Evolutionary conservation across 2,888 invertebrate genomes (phyloP), one percentile per base, ranked within the genome.

Genomic region (Tachina grossa): DNA sequence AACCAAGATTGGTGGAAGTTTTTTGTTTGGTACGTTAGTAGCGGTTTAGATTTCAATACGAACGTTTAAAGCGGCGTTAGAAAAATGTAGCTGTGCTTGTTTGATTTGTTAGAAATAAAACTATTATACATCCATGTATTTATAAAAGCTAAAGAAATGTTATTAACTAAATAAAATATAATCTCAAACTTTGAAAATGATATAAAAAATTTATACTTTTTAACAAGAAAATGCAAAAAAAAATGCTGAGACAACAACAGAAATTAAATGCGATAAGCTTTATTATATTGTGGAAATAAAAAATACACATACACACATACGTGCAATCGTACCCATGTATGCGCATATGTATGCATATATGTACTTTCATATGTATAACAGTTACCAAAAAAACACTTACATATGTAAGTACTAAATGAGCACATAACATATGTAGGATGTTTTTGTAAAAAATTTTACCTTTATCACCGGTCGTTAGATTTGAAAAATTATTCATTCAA

Each of bases 41-140:
- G 85, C 85, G 85, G 85, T 75, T 83, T 85, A 75, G 85, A 83
- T 83, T 85, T 85, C 85, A 83, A 61, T 79, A 59, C 75, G 71
- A 71, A 41, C 61, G 61, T 61, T 74, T 74, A 41, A 68, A 71
- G 47, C 79, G 72, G 65, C n/a, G 55, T 79, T 41, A 71, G 49
- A 57, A 74, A 19, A 47, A 9, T 16, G 72, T 14, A 19, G 19
- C 9, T 47, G 16, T 14, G 49, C 69, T 6, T 31, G 47, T 80
- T 22, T 39, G 71, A 19, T 39, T 57, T 45, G 45, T 53, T 45
- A 22, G n/a, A 39, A 74, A 43, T 43, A 61, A 59, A 57, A 55
- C 16, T 49, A 14, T 31, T 65, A 19, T 47, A 10, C 11, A 63
- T n/a, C 45, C 14, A 49, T 11, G 31, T 2, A 41, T n/a, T n/a